phyloP scores from a whole-genome alignment of 2,888 invertebrate species.

The Trichogramma dendrolimi region DNA sequence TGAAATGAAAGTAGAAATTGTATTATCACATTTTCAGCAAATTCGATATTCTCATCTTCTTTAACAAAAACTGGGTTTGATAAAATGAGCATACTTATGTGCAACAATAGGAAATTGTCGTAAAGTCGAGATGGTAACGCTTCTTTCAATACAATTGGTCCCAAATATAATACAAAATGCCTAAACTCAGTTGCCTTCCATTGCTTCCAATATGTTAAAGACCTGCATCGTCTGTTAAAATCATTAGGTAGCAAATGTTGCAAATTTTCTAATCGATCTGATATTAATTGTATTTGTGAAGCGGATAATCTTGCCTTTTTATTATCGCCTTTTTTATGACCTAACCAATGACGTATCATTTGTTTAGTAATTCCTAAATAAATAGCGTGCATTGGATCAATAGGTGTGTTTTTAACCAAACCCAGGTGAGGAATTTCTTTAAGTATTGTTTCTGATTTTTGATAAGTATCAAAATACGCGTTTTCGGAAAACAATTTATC shows the following conservation, averaged over 20 bases:
- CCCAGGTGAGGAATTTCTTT: constrained; percentile 16
- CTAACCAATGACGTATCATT: constrained; percentile 14
- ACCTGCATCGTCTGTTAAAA: constrained; percentile 29
- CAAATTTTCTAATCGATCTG: background rate
- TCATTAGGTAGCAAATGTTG: constrained; percentile 18
- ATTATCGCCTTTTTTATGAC: constrained; percentile 6
- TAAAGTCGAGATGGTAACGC: background rate
- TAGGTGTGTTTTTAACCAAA: constrained; percentile 24
- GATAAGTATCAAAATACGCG: constrained; percentile 13
- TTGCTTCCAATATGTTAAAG: constrained; percentile 19
- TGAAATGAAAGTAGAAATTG: constrained; percentile 34
- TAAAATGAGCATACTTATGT: constrained; percentile 5
- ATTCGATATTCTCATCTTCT: constrained; percentile 3
- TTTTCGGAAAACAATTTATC: constrained; percentile 2
- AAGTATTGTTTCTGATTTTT: constrained; percentile 11
- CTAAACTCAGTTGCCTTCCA: constrained; percentile 13
- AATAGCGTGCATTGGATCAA: constrained; percentile 16
- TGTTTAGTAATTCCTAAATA: constrained; percentile 20
- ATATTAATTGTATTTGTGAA: constrained; percentile 6
- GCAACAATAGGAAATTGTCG: constrained; percentile 6
- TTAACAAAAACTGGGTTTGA: background rate
- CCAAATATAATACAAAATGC: constrained; percentile 11
- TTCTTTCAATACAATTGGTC: constrained; percentile 5
- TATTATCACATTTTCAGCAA: constrained; percentile 11
- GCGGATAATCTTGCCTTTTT: constrained; percentile 1